These are phyloP conservation scores for Carassius gibelio DNA, from an alignment of 2,113 vertebrate genomes.

Conservation along the genomic window DNA sequence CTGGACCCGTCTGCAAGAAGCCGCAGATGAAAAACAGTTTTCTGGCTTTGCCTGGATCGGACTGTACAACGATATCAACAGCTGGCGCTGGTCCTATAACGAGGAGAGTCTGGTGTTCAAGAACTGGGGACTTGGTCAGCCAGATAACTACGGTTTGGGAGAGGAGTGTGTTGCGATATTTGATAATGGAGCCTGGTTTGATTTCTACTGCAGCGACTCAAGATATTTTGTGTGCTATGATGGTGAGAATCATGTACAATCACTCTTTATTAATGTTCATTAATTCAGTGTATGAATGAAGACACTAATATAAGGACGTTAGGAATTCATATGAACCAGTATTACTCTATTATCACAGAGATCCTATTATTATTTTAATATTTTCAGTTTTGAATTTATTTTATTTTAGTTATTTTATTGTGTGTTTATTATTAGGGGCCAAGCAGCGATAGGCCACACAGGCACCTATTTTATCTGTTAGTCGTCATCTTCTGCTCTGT, in stretches of 20 bases:
- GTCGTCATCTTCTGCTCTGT: too few species aligned
- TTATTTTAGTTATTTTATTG: too few species aligned
- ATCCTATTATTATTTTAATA: too few species aligned
- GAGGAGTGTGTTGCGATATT: not conserved
- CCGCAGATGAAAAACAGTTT: not conserved
- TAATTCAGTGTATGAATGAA: too few species aligned
- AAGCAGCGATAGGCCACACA: too few species aligned
- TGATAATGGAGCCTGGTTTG: not conserved
- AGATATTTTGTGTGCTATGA: not conserved
- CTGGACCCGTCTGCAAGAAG: not conserved
- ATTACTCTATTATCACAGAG: too few species aligned
- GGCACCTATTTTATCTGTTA: too few species aligned
- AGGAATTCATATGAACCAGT: too few species aligned
- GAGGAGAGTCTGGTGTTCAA: not conserved
- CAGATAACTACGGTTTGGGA: not conserved
- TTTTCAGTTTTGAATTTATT: too few species aligned
- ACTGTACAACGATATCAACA: not conserved
- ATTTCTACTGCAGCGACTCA: not conserved
- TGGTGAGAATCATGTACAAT: not conserved
- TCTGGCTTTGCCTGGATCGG: not conserved
- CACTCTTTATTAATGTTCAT: too few species aligned
- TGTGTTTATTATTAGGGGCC: too few species aligned
- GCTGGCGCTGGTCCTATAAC: not conserved
- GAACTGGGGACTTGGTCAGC: not conserved
- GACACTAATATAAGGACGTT: too few species aligned